These are phyloP conservation scores for human DNA, from an alignment of 2,113 vertebrate species.

Conservation along the genomic window DNA sequence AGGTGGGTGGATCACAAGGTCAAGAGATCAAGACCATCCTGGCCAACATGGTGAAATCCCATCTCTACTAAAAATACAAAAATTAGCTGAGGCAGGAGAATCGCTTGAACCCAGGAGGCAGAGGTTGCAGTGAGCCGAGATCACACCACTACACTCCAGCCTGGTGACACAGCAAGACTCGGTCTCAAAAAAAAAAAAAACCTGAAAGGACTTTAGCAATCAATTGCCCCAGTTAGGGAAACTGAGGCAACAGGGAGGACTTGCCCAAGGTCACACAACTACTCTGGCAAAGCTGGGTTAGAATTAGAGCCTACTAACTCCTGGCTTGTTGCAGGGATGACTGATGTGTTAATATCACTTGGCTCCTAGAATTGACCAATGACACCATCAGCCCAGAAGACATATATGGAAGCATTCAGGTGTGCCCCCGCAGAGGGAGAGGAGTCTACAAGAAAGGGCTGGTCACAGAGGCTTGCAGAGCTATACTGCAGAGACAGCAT, in stretches of 20 bases:
- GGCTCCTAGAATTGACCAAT: not conserved
- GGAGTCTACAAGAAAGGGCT: not conserved
- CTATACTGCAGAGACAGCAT: not conserved
- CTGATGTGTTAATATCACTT: fast-evolving
- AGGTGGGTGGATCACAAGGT: too few species aligned
- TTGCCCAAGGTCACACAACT: not conserved
- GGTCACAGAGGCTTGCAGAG: not conserved
- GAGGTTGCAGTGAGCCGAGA: too few species aligned
- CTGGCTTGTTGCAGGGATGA: not conserved
- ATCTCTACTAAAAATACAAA: too few species aligned
- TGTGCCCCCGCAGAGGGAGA: not conserved
- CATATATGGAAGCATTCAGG: not conserved
- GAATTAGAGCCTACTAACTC: not conserved
- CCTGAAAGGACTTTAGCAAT: not conserved
- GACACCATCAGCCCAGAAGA: not conserved
- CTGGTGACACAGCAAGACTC: too few species aligned
- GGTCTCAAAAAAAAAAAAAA: not conserved
- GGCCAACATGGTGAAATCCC: too few species aligned
- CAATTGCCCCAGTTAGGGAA: not conserved
- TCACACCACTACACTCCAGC: too few species aligned
- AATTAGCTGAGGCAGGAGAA: too few species aligned
- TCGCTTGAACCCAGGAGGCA: too few species aligned
- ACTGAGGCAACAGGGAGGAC: not conserved
- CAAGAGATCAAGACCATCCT: too few species aligned
- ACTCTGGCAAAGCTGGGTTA: not conserved